Percentiles rank a stretch among this genome's conserved stretches.
Conservation (phyloP, 1,140 invertebrate genomes). For the Drosophila punjabiensis region DNA sequence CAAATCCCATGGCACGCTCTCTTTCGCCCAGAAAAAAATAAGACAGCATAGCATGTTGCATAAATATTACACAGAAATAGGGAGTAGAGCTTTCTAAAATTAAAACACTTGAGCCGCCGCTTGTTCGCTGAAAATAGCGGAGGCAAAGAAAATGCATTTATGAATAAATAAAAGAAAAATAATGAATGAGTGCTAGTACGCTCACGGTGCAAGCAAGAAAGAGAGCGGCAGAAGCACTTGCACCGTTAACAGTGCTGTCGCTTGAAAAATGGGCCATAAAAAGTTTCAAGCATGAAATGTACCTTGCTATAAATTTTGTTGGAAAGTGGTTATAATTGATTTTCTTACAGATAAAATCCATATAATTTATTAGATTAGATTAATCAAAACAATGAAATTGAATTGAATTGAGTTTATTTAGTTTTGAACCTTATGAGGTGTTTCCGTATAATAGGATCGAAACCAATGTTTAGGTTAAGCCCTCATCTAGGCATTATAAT, state of each 20-base stretch:
- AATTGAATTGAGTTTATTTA: background rate
- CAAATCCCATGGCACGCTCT: constrained; percentile 41
- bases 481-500: background rate
- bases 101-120: constrained; percentile 62
- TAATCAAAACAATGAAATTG: background rate
- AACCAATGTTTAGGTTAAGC: no score
- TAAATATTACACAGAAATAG: constrained; percentile 58
- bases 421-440: background rate
- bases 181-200: constrained; percentile 55
- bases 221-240: constrained; percentile 37
- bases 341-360: background rate
- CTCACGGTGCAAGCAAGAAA: constrained; percentile 20
- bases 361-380: background rate
- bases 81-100: constrained; percentile 76
- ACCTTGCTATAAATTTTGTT: background rate
- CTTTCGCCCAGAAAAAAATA: constrained; percentile 41
- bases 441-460: background rate
- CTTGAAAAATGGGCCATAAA: background rate
- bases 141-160: constrained; percentile 72
- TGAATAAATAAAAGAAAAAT: constrained; percentile 68
- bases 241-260: constrained; percentile 36
- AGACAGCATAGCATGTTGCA: constrained; percentile 70
- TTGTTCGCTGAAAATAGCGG: constrained; percentile 65
- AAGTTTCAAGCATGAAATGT: background rate
- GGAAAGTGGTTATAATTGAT: background rate